A percentile compares a stretch with the other conserved stretches of the same genome.
phyloP scores from a whole-genome alignment of 2,797 vertebrate species.

The Halcyon badia region DNA sequence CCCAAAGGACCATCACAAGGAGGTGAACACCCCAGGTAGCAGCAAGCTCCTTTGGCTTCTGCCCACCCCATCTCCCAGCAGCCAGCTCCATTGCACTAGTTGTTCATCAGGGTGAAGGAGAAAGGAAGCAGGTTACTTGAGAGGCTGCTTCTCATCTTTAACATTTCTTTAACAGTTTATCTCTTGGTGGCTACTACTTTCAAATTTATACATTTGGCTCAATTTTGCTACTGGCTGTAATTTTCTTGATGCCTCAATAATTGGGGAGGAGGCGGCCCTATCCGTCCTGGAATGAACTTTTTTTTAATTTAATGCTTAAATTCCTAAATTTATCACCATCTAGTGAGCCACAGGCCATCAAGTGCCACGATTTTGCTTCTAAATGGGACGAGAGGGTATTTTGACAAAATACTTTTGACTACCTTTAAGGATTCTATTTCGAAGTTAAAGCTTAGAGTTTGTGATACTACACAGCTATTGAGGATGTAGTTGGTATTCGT shows the following conservation, averaged over 20 bases:
- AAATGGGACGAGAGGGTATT: neutral
- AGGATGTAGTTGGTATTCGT: neutral
- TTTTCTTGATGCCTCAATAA: neutral
- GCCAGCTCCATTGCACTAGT: fast-evolving
- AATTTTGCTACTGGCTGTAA: neutral
- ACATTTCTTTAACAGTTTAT: neutral
- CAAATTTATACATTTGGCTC: neutral
- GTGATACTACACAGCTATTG: neutral
- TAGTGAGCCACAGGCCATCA: neutral
- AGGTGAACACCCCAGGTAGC: neutral
- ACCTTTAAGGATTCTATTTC: neutral
- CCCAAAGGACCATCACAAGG: neutral
- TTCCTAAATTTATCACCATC: neutral
- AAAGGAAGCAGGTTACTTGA: neutral
- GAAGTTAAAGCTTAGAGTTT: neutral
- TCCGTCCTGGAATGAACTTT: neutral
- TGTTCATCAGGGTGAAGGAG: fast-evolving
- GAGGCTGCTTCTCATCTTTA: neutral
- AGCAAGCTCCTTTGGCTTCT: neutral
- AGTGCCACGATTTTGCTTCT: neutral
- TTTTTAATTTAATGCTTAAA: too few species aligned
- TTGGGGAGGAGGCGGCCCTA: neutral
- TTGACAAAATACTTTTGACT: neutral
- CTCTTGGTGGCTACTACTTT: neutral
- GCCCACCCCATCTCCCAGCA: fast-evolving